Conservation (phyloP, 2,888 invertebrate species). For the Cephus sareptanus region DNA sequence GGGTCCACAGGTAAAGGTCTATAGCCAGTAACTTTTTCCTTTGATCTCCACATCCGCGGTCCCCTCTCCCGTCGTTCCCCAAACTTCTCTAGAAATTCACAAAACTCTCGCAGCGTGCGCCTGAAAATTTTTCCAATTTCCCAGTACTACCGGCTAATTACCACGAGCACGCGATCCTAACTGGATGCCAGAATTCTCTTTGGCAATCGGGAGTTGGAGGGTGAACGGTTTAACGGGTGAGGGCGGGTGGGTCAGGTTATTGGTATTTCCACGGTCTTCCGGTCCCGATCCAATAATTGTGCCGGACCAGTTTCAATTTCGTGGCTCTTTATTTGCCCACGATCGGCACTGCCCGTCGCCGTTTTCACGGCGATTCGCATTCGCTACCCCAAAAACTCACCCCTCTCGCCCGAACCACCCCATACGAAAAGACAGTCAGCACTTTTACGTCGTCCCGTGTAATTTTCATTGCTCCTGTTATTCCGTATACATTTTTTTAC, state of each 20-base stretch:
- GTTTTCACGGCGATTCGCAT: neutral
- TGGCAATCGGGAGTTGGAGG: neutral
- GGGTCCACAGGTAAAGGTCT: neutral
- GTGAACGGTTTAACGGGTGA: neutral
- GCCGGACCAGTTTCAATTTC: slow-evolving; percentile 24
- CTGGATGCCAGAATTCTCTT: neutral
- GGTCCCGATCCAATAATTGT: slow-evolving; percentile 25
- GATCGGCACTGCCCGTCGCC: neutral
- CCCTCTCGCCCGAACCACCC: neutral
- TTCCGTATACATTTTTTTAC: neutral
- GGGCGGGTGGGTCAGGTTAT: neutral
- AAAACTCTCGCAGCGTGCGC: neutral
- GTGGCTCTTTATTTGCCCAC: slow-evolving; percentile 22
- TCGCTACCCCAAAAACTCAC: neutral
- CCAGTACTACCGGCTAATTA: neutral
- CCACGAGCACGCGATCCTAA: neutral
- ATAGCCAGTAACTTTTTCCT: neutral
- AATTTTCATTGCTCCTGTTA: neutral
- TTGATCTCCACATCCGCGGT: neutral
- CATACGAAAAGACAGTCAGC: neutral
- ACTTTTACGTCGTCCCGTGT: neutral
- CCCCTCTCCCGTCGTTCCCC: neutral
- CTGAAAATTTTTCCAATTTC: neutral
- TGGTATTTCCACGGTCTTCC: neutral
- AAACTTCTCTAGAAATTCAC: neutral